Evolutionary conservation across 2,113 vertebrate species (phyloP), one percentile per base, ranked within the genome.

Genomic region (Pavo muticus): DNA sequence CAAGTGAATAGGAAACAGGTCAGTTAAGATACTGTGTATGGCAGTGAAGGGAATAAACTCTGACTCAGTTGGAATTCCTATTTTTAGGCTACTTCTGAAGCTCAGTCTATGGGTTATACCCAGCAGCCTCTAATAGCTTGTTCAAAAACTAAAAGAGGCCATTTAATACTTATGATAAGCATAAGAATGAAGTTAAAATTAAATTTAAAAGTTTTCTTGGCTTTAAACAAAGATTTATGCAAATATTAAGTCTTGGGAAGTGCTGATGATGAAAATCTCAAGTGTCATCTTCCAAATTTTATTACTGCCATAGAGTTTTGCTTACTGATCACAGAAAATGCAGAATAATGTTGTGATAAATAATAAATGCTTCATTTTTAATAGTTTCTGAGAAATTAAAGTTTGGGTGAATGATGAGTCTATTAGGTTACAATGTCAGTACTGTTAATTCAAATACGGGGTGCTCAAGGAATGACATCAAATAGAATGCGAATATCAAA

Each of bases 301-400:
- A 75, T 78, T 39, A 47, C 20, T 67, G 19, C 23, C n/a, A 40
- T 39, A 61, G 20, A 77, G 17, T 84, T 95, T 90, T 96, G 78
- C 56, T 79, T 88, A 84, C 35, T 72, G 68, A 82, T 48, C 88
- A 93, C 42, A 88, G 19, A 44, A 94, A 84, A 80, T 12, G 59
- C 9, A 84, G 14, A 90, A 52, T 61, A 44, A 52, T 56, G 7
- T 56, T 85, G 45, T 89, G 15, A 80, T 87, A 81, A 88, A 94
- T 88, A 95, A 83, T 80, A 71, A 44, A 92, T 87, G 13, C 78
- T 76, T 75, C 25, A 25, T 59, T 84, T 88, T 72, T 65, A 80
- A 39, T 27, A 57, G 44, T 69, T 95, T 65, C 44, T 78, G 61
- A 75, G 61, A 87, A 90, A 82, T 78, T 44, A n/a, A 88, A 74